phyloP scores from a whole-genome alignment of 2,888 invertebrate genomes.

The Chydorus sphaericus region DNA sequence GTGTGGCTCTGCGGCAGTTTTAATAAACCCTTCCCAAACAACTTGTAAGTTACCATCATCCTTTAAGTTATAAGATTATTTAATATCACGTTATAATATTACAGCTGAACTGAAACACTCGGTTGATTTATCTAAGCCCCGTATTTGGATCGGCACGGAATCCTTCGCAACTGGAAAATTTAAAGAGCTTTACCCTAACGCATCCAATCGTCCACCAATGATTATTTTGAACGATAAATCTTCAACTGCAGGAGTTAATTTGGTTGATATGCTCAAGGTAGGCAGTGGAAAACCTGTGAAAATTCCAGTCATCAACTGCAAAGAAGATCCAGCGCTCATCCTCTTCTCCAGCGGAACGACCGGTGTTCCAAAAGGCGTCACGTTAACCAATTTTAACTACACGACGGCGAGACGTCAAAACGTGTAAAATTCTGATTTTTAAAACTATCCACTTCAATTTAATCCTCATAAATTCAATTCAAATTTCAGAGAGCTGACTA shows the following conservation, averaged over 20 bases:
- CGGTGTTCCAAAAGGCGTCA: background rate
- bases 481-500: background rate
- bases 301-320: background rate
- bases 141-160: constrained; percentile 26
- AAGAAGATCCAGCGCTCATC: background rate
- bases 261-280: background rate
- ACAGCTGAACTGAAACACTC: constrained; percentile 53
- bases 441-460: background rate
- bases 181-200: background rate
- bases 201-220: background rate
- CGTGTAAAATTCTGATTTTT: background rate
- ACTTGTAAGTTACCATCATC: constrained; percentile 32
- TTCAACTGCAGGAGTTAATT: background rate
- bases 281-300: background rate
- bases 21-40: constrained; percentile 47
- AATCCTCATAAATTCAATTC: background rate
- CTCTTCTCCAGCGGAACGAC: constrained; percentile 1
- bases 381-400: background rate
- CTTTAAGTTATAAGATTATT: constrained; percentile 1
- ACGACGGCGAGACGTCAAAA: background rate
- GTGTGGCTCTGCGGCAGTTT: constrained; percentile 42
- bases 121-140: constrained; percentile 50
- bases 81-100: constrained; percentile 23
- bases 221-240: background rate
- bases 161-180: background rate